Evolutionary conservation across 1,140 invertebrate genomes (phyloP), one percentile per base, ranked within the genome.

Genomic region (Drosophila miranda): DNA sequence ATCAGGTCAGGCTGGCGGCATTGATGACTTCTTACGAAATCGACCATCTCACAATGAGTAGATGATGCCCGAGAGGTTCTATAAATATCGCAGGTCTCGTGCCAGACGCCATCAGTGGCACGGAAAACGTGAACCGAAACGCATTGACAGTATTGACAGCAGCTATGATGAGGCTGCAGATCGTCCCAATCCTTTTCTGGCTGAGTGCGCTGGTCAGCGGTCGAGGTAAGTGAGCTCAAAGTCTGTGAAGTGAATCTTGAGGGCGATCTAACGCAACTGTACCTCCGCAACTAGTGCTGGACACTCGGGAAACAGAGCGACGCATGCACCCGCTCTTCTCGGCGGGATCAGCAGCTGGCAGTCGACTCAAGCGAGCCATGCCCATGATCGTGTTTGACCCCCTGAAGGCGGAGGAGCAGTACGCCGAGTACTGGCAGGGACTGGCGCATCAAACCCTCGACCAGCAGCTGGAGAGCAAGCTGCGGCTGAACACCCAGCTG

Each of bases 401-500:
- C 0, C 45, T 72, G 2, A 86, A 59, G 3, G 44, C 67, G 8
- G 89, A 84, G 14, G 90, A 91, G 42, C 73, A 86, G 11, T 78
- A 79, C 21, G 78, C 80, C 0, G 89, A 90, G 2, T 91, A 90
- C 43, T 92, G 91, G 91, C 72, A 74, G 8, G 61, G 67, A 4
- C 16, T 88, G 38, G 91, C 79, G 0, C 70, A 88, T 13, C 57
- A 78, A 48, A 82, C 61, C 6, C 57, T 92, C 13, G 61, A 88
- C 1, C 72, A 88, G 51, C 90, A 91, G 62, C 50, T 90, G 53
- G 70, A 88, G n/a, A 86, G 74, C 48, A 91, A 91, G 30, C 41
- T 82, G 54, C 48, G 63, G 49, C 71, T 91, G 14, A 93, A 92
- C 43, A 91, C 91, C 48, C 91, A 93, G 58, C 69, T 89, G 61